Evolutionary conservation across 1,140 invertebrate species (phyloP), one percentile per base, ranked within the genome.

Genomic region (Drosophila leontia): DNA sequence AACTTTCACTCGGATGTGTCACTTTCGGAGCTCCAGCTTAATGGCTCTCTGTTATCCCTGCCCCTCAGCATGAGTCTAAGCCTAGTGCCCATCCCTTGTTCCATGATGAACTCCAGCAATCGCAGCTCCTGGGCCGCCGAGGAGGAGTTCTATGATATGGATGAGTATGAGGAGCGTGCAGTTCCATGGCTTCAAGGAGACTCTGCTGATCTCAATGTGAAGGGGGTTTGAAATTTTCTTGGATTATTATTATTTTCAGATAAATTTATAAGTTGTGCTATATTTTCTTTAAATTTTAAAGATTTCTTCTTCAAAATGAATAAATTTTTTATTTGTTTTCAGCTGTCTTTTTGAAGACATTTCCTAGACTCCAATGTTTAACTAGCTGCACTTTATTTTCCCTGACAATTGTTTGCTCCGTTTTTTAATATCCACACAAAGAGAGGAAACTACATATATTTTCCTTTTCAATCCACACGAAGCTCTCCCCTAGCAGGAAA

Each of bases 71-170:
- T 63, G 35, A 67, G 53, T 7, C 74, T 63, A n/a, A 77, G 62
- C n/a, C 11, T 68, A 9, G 17, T 41, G 47, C 19, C 56, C 0
- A 11, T 60, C 42, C 55, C 51, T 29, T 6, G 1, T 55, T 23
- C 35, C 2, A 17, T 19, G 8, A 41, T 26, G 19, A 58, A 64
- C 1, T 51, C 59, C 7, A 78, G 64, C 55, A 58, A 56, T 1
- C 11, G 62, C 8, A 53, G 55, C 42, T 76, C 60, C 45, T 81
- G 65, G 68, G 72, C 51, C 51, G 50, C 42, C 29, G 70, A 67
- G n/a, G 80, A 75, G 35, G 80, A 83, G 15, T 57, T 63, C 2
- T 83, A 42, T 15, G 74, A 79, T 15, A 63, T 71, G 42, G 81
- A 83, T 17, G 69, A 79, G 9, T 55, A 51, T 7, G 80, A 75